Evolutionary conservation across 2,113 vertebrate species (phyloP), one percentile per base, ranked within the genome.

Genomic region (Lophotis ruficrista): DNA sequence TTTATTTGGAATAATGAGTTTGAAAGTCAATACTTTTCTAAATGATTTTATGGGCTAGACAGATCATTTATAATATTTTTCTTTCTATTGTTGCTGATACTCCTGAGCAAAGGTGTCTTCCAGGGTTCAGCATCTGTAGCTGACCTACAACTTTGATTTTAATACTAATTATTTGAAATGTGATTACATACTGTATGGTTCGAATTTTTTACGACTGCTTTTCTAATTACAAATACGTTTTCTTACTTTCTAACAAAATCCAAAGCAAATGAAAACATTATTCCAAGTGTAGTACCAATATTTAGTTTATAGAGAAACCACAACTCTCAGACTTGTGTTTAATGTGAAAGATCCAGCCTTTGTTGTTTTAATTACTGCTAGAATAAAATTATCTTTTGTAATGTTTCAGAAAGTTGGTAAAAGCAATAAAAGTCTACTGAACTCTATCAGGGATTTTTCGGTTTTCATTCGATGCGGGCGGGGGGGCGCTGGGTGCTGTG

Each of bases 351-450:
- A 97, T 96, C 86, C 96, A 97, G 94, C 92, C 97, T 98, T 97
- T 95, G 94, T 98, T 95, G 96, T 98, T 98, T 98, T 97, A 95
- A 90, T 97, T 95, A 97, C 84, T 64, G 80, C 96, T 97, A 96
- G 94, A 95, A 94, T 87, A 96, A 97, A 97, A 96, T 60, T 98
- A 98, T 98, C 98, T 98, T 98, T 98, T 97, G 97, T 98, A 98
- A 98, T 75, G 97, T 97, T 97, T 98, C 94, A 69, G 97, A 94
- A 96, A 96, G 96, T 97, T 96, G 97, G 98, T 97, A 97, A 98
- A 98, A 99, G 99, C 99, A 99, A 99, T 99, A 99, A 99, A 99
- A 97, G 75, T 82, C 97, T 96, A 87, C 95, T 90, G 95, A 96
- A 96, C 41, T 41, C 41, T 43, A 43, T 43, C 41, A 43, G 41